These are phyloP conservation scores for Vanacampus margaritifer DNA, from an alignment of 2,113 vertebrate species.

Conservation along the genomic window DNA sequence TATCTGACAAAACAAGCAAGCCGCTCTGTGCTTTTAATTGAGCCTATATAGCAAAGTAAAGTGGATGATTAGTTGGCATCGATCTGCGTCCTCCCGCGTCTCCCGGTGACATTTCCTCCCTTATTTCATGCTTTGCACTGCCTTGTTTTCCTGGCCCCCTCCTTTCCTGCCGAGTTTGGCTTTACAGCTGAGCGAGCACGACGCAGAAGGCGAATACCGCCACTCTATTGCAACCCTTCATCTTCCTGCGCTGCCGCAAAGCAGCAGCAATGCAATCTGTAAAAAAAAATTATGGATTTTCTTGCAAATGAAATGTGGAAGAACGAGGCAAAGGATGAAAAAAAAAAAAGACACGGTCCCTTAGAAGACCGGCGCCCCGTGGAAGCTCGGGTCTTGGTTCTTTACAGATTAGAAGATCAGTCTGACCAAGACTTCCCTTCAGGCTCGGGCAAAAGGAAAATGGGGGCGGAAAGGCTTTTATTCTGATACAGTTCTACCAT, in stretches of 20 bases:
- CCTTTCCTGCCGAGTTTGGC: constrained; percentile 1
- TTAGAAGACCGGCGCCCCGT: constrained; percentile 28
- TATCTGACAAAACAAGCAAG: constrained; percentile 8
- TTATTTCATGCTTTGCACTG: constrained; percentile 32
- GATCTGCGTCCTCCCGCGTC: constrained; percentile 43
- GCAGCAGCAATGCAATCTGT: constrained; percentile 15
- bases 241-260: constrained; percentile 32
- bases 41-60: constrained; percentile 54
- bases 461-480: constrained; percentile 53
- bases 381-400: constrained; percentile 60
- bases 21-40: constrained; percentile 47
- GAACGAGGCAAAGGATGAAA: constrained; percentile 29
- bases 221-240: constrained; percentile 51
- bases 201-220: constrained; percentile 33
- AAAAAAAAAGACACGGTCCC: constrained; percentile 29
- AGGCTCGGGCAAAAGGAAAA: constrained; percentile 48
- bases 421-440: constrained; percentile 51
- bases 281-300: constrained; percentile 48
- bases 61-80: constrained; percentile 60
- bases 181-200: constrained; percentile 30
- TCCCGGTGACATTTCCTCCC: constrained; percentile 42
- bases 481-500: constrained; percentile 54
- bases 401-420: constrained; percentile 74
- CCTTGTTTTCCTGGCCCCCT: constrained; percentile 3
- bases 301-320: constrained; percentile 48